Evolutionary conservation across 2,888 invertebrate species (phyloP).

Genomic region (Lomographa bimaculata): DNA sequence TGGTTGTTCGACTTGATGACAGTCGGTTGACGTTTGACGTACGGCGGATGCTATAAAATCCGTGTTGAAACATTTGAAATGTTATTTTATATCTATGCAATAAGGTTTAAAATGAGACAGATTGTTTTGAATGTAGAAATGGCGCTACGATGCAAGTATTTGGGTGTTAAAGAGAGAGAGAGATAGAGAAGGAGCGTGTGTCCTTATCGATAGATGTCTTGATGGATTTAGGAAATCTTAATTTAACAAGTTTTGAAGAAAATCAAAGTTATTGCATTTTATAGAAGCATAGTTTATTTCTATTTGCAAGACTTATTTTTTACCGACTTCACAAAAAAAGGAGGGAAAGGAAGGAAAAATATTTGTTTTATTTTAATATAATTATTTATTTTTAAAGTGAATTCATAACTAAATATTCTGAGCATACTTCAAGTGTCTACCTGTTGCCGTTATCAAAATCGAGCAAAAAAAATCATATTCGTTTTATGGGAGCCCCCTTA

Average conservation of each 20-base stretch:
- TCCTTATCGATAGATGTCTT: conserved; percentile 20
- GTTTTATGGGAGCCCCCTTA: too few relatives aligned
- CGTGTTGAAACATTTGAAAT: conserved; percentile 10
- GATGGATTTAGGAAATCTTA: conserved; percentile 2
- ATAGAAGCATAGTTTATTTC: too few relatives aligned
- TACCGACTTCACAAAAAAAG: too few relatives aligned
- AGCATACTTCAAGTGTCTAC: too few relatives aligned
- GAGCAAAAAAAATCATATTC: too few relatives aligned
- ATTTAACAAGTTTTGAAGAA: conserved; percentile 2
- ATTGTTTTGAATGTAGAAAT: conserved; percentile 10
- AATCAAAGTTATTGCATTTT: too few relatives aligned
- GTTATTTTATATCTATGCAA: conserved; percentile 7
- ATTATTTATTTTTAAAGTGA: too few relatives aligned
- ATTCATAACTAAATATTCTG: too few relatives aligned
- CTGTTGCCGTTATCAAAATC: too few relatives aligned
- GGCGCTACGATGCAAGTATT: conserved; percentile 18
- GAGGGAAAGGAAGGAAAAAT: too few relatives aligned
- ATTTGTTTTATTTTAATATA: too few relatives aligned
- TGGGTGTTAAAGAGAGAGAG: conserved; percentile 14
- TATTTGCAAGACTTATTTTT: too few relatives aligned
- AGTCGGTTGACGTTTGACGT: conserved; percentile 60
- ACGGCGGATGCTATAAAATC: conserved; percentile 45
- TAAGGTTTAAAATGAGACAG: conserved; percentile 14
- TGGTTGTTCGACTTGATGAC: conserved; percentile 50
- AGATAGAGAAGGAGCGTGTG: conserved; percentile 15